phyloP scores from a whole-genome alignment of 2,113 vertebrate genomes.

The Anguilla japonica region DNA sequence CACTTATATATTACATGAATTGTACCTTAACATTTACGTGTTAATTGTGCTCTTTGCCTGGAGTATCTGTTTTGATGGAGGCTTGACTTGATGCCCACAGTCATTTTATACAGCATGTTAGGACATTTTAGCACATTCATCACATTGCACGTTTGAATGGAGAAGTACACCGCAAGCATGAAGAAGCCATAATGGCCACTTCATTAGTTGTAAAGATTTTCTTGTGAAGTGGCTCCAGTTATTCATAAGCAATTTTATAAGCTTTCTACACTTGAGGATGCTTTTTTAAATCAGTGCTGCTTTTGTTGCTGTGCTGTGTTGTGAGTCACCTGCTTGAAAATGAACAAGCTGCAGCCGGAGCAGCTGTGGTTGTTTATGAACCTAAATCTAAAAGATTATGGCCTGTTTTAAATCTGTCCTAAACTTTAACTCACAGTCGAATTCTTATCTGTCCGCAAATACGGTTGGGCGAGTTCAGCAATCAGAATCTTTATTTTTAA shows the following conservation, averaged over 20 bases:
- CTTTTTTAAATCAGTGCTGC: neutral
- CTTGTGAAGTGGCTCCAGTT: neutral
- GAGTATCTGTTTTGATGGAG: conserved; percentile 3
- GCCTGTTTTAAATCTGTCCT: no score
- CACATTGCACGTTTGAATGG: neutral
- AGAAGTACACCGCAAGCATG: neutral
- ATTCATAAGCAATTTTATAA: neutral
- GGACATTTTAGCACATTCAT: neutral
- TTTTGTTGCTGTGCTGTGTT: neutral
- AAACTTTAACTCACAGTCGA: no score
- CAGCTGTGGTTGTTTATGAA: no score
- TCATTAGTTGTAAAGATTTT: neutral
- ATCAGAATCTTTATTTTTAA: no score
- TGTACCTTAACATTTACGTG: no score
- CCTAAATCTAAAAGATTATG: no score
- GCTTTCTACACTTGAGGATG: neutral
- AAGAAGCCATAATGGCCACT: neutral
- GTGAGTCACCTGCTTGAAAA: no score
- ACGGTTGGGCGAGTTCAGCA: no score
- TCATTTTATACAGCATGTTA: neutral
- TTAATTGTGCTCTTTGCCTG: neutral
- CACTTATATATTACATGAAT: neutral
- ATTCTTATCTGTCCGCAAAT: no score
- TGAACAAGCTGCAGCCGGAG: no score
- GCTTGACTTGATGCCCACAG: neutral